phyloP scores from a whole-genome alignment of 2,797 vertebrate genomes.

The Salarias fasciatus region DNA sequence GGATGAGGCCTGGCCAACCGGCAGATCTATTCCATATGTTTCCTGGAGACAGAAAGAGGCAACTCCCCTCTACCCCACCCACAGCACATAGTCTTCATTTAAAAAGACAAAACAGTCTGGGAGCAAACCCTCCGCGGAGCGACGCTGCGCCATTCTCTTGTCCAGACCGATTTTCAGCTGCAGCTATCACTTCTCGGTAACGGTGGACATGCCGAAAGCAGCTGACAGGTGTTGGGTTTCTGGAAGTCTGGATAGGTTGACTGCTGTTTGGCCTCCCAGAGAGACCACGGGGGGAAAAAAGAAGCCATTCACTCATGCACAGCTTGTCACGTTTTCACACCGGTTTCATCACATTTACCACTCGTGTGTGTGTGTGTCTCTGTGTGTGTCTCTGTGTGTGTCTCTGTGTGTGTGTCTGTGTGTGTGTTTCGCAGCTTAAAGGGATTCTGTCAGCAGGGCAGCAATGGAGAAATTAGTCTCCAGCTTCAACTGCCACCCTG shows the following conservation, averaged over 20 bases:
- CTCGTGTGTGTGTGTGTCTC: conserved; percentile 9
- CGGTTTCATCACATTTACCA: conserved; percentile 35
- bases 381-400: no score
- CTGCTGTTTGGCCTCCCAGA: conserved; percentile 41
- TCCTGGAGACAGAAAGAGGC: conserved; percentile 76
- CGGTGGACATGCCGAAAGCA: conserved; percentile 25
- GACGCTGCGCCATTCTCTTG: neutral
- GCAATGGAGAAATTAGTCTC: conserved; percentile 1
- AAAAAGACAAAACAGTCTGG: conserved; percentile 54
- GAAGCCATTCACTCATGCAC: conserved; percentile 21
- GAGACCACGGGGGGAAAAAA: conserved; percentile 37
- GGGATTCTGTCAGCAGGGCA: neutral
- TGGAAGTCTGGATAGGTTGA: conserved; percentile 25
- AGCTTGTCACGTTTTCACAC: conserved; percentile 22
- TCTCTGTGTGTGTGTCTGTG: no score
- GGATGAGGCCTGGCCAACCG: conserved; percentile 84
- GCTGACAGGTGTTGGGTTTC: conserved; percentile 48
- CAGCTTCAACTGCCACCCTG: neutral
- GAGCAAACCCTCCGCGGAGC: conserved; percentile 9
- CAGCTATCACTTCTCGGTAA: conserved; percentile 27
- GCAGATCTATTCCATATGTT: conserved; percentile 97
- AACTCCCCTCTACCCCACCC: conserved; percentile 69
- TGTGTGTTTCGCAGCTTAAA: neutral
- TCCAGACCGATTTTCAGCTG: neutral
- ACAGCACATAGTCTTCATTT: conserved; percentile 53